These are phyloP conservation scores for Chroicocephalus ridibundus DNA, from an alignment of 2,113 vertebrate genomes.

Conservation along the genomic window DNA sequence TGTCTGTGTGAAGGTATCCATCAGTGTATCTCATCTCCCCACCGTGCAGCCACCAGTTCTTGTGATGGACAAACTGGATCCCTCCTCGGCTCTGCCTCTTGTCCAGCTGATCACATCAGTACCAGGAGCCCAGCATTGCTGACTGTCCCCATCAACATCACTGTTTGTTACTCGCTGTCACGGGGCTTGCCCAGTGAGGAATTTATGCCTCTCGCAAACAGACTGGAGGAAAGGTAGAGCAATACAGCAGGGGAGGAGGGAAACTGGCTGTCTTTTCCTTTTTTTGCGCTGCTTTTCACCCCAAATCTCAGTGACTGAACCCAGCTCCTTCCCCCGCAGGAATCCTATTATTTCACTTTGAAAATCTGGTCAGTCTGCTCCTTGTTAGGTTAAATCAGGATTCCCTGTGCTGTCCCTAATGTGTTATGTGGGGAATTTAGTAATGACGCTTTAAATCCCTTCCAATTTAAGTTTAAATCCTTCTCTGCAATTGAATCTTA, in stretches of 20 bases:
- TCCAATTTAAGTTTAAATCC: conserved; percentile 47
- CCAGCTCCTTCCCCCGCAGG: background rate
- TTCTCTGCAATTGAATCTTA: conserved; percentile 11
- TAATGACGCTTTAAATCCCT: conserved; percentile 25
- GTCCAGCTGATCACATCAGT: background rate
- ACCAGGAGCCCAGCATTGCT: background rate
- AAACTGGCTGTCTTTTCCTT: background rate
- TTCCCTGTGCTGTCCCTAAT: conserved; percentile 29
- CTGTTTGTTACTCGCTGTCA: background rate
- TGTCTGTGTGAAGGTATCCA: accelerated
- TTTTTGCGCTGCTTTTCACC: background rate
- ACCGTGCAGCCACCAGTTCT: background rate
- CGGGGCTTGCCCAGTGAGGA: background rate
- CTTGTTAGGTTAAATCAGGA: conserved; percentile 41
- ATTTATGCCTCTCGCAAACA: background rate
- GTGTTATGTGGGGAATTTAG: conserved; percentile 17
- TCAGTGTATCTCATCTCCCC: background rate
- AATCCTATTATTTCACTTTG: conserved; percentile 25
- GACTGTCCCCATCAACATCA: background rate
- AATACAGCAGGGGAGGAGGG: background rate
- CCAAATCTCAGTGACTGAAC: background rate
- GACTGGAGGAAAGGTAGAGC: background rate
- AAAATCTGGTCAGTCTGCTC: conserved; percentile 43
- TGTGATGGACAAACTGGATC: background rate
- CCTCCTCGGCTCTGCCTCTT: background rate